Percentiles rank a stretch among this genome's conserved stretches.
These are phyloP conservation scores for Leguminivora glycinivorella DNA, from an alignment of 1,140 invertebrate species.

Conservation along the genomic window DNA sequence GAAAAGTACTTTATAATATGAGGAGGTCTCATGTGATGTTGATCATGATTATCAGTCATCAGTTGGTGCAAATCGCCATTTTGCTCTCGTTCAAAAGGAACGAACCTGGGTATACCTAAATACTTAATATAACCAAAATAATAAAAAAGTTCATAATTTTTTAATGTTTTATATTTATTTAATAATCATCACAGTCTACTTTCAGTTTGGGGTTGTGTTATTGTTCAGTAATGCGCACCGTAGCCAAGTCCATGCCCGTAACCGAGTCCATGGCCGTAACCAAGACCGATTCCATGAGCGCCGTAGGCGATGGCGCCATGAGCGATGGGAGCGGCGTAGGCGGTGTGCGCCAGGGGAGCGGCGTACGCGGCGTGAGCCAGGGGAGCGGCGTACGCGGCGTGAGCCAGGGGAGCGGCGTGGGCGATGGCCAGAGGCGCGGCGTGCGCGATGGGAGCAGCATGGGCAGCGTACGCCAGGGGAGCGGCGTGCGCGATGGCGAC, in stretches of 20 bases:
- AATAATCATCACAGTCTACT: constrained; percentile 11
- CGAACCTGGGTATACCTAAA: too few relatives aligned
- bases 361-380: constrained; percentile 28
- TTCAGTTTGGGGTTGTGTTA: not conserved
- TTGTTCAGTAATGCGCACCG: constrained; percentile 17
- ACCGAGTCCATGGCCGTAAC: constrained; percentile 27
- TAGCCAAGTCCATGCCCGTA: constrained; percentile 26
- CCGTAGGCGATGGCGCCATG: constrained; percentile 28
- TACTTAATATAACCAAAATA: not conserved
- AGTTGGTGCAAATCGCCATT: too few relatives aligned
- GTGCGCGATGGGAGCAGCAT: constrained; percentile 9
- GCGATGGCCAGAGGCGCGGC: not conserved
- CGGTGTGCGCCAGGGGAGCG: constrained; percentile 29
- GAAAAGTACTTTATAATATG: too few relatives aligned
- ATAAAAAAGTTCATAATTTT: not conserved
- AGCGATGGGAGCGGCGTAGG: constrained; percentile 27
- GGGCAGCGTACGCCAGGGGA: constrained; percentile 15
- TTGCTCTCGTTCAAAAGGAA: too few relatives aligned
- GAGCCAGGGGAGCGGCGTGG: constrained; percentile 8
- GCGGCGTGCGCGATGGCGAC: constrained; percentile 28
- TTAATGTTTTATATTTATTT: not conserved
- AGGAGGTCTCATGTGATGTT: too few relatives aligned
- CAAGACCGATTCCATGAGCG: not conserved
- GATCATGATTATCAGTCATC: too few relatives aligned
- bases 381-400: constrained; percentile 2